Evolutionary conservation across 2,888 invertebrate species (phyloP), one percentile per base, ranked within the genome.

Genomic region (Eupithecia subfuscata): DNA sequence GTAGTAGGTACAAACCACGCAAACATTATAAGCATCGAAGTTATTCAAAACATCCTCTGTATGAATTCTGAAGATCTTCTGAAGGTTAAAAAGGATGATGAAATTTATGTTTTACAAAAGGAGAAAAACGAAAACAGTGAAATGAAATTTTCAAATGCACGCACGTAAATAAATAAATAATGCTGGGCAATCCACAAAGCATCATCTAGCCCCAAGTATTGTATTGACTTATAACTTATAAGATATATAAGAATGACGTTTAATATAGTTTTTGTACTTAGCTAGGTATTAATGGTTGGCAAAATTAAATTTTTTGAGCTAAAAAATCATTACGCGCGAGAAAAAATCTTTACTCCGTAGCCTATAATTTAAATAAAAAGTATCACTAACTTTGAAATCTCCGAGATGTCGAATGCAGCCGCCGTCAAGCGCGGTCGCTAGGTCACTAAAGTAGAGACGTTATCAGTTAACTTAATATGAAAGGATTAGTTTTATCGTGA

Each of bases 401-500:
- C 69, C 45, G 76, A 74, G 70, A n/a, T 71, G 73, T 77, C 78
- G 74, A 78, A 72, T 71, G 70, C 74, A 68, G 71, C 80, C 79
- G 79, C 80, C 82, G 63, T 75, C 83, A 74, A 81, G 79, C 78
- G 81, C 75, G 82, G 80, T 77, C 71, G 83, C 79, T 78, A 82
- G 88, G 88, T 90, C 87, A 93, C 92, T 93, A 88, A 84, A 80
- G 80, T 71, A 70, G 71, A 76, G 70, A 11, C 67, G 68, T 77
- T 80, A 81, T 79, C 80, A 78, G 77, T 22, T 80, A 81, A 88
- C 60, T 63, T 75, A 90, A 90, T 89, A 90, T 84, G 79, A 81
- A 81, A 78, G 87, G 91, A 92, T 92, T 92, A 89, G 22, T 75
- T 81, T 90, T 94, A 93, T 94, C 93, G 87, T 82, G 74, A 82